Percentiles rank a stretch among this genome's conserved stretches.
Evolutionary conservation across 2,113 vertebrate genomes (phyloP).

Genomic region (Centrocercus urophasianus): DNA sequence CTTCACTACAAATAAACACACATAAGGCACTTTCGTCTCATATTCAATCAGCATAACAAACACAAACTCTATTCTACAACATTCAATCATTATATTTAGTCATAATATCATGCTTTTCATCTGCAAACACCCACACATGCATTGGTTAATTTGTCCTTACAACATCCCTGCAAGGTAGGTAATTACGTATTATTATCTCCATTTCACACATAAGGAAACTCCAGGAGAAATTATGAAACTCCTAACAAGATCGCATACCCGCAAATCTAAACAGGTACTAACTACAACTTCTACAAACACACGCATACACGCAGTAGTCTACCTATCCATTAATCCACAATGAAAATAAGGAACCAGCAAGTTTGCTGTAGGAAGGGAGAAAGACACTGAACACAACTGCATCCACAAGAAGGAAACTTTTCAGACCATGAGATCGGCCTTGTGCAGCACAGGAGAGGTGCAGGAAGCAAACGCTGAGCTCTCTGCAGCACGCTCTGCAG

Average conservation of each 20-base stretch:
- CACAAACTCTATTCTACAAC: conserved; percentile 40
- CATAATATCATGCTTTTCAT: conserved; percentile 63
- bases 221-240: conserved; percentile 55
- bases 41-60: conserved; percentile 32
- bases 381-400: rapidly evolving
- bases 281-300: neutral
- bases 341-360: neutral
- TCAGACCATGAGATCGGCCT: rapidly evolving
- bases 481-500: neutral
- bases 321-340: neutral
- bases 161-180: conserved; percentile 58
- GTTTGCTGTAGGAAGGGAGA: neutral
- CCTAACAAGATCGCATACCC: conserved; percentile 7
- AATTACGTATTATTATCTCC: conserved; percentile 65
- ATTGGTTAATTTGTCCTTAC: conserved; percentile 71
- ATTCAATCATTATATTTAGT: conserved; percentile 68
- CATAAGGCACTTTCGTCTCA: neutral
- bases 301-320: neutral
- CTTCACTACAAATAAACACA: conserved; percentile 23
- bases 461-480: neutral
- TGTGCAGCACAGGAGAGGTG: neutral
- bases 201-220: conserved; percentile 58
- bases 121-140: conserved; percentile 58
- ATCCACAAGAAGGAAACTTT: neutral
- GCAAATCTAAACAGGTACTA: conserved; percentile 1